Base-by-base conservation (phyloP, 2,888 invertebrate species). In the Oasisia sp. region DNA sequence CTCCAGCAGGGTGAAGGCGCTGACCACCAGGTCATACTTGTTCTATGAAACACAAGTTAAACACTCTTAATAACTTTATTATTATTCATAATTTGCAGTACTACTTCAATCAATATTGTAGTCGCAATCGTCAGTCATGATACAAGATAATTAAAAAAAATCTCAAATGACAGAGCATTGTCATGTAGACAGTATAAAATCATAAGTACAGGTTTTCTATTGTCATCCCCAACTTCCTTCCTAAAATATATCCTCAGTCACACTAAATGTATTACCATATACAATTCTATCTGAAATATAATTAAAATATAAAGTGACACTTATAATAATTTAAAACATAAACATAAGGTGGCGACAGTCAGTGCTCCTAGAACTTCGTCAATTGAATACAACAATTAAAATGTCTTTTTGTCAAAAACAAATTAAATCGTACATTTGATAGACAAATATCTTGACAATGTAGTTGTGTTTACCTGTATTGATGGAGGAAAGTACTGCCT, bases 1-100 rank as follows among this genome's bases (percentile, higher is more conserved):
- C 96, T 99, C 99, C 94, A 99, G 97, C 93, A 99, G 97, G 0
- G 98, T 97, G 95, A 97, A 98, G 0, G 98, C 98, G 92, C 98
- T 97, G 38, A 98, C 96, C 0, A 98, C 98, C 91, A 99, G 96
- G 96, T 98, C 98, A 95, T 98, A 99, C 92, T 93, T 92, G 92
- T 94, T 94, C 95, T 95, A 93, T 0, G 94, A 93, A 93, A 32
- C 91, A 92, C 92, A 89, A 32, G 56, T 56, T n/a, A 50, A 38
- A 89, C 32, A 90, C 32, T 27, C 32, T 90, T 27, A 92, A 89
- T 38, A 50, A 50, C 14, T 14, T 89, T 74, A 4, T 74, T 19
- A 38, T 38, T 38, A 38, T 38, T 38, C 38, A 38, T 38, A 38
- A 38, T 74, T 7, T 19, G 14, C 74, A 74, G 74, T 74, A 38